Evolutionary conservation across 2,113 vertebrate genomes (phyloP).

Genomic region (Buteo buteo): DNA sequence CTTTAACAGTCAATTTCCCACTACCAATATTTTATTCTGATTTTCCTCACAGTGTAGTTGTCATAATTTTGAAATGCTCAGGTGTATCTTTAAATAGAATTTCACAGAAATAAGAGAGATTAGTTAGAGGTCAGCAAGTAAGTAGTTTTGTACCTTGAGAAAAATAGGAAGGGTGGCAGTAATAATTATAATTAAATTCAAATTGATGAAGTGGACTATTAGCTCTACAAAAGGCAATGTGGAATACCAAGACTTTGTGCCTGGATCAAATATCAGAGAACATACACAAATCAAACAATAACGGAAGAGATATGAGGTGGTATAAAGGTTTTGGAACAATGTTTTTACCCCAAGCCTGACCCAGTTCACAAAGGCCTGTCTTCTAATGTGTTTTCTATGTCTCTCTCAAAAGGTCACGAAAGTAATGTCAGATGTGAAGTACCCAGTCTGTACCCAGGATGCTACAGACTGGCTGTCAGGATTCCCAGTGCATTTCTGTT

Average conservation of each 20-base stretch:
- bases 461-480: not conserved
- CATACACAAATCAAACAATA: not conserved
- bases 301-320: not conserved
- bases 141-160: not conserved
- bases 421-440: not conserved
- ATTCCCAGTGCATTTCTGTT: not conserved
- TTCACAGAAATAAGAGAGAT: not conserved
- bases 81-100: not conserved
- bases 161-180: not conserved
- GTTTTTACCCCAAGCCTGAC: not conserved
- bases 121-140: not conserved
- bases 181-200: not conserved
- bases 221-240: not conserved
- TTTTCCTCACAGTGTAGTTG: not conserved
- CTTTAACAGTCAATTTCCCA: not conserved
- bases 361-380: not conserved
- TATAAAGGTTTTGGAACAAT: not conserved
- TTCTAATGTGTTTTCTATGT: not conserved
- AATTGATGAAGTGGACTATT: not conserved
- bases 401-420: not conserved
- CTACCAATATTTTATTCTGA: not conserved
- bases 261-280: not conserved
- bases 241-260: not conserved
- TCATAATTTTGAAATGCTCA: not conserved
- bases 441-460: not conserved